Percentiles rank a stretch among this genome's conserved stretches.
Conservation (phyloP, 2,113 vertebrate genomes). For the Nerophis ophidion region DNA sequence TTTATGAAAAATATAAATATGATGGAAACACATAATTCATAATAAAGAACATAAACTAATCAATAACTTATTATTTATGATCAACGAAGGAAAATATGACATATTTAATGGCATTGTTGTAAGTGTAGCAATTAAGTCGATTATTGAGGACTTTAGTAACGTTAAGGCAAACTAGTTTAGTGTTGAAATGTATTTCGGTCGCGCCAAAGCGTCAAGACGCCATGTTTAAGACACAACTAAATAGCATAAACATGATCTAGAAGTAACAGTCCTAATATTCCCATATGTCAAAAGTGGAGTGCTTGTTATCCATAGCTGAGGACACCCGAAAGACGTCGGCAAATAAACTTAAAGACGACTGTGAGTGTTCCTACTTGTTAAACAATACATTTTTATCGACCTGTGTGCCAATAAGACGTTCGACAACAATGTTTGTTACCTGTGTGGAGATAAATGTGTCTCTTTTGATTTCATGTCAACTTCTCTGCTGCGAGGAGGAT, state of each 20-base stretch:
- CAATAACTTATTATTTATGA: no score
- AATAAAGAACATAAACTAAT: no score
- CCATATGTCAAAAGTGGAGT: conserved; percentile 17
- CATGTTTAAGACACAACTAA: neutral
- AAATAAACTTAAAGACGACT: neutral
- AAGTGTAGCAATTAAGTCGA: no score
- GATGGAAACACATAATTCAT: no score
- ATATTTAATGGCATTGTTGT: no score
- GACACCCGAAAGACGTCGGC: conserved; percentile 10
- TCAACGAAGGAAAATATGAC: no score
- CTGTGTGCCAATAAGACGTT: conserved; percentile 32
- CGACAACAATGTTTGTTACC: conserved; percentile 48
- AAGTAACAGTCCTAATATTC: no score
- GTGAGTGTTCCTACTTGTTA: neutral
- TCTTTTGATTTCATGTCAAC: conserved; percentile 60
- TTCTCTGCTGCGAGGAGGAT: conserved; percentile 35
- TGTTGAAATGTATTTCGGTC: neutral
- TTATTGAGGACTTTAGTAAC: no score
- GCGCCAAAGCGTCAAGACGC: neutral
- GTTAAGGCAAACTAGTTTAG: neutral
- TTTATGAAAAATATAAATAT: no score
- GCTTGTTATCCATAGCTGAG: conserved; percentile 38
- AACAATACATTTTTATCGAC: conserved; percentile 34
- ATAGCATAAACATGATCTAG: neutral
- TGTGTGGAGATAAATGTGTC: conserved; percentile 40